These are phyloP conservation scores for Balanococcus diminutus DNA, from an alignment of 2,888 invertebrate species.

Conservation along the genomic window DNA sequence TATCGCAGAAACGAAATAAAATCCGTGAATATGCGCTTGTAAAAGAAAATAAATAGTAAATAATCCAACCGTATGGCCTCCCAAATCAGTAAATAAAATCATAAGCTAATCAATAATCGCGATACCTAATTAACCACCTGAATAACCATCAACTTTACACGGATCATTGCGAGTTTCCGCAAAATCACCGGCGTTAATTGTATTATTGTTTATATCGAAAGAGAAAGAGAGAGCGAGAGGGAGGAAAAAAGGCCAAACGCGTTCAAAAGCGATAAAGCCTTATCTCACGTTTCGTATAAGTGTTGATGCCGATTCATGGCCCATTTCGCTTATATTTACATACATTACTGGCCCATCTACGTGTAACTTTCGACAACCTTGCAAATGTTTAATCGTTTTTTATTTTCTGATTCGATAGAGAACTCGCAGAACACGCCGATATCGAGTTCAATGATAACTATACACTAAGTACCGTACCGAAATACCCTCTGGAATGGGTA, in stretches of 20 bases:
- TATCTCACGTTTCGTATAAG: neutral
- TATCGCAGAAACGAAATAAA: neutral
- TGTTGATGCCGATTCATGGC: neutral
- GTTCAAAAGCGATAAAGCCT: no score
- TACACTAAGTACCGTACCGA: slow-evolving; percentile 73
- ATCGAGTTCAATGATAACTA: slow-evolving; percentile 76
- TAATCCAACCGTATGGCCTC: no score
- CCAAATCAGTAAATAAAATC: no score
- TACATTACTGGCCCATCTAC: neutral
- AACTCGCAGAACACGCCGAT: slow-evolving; percentile 73
- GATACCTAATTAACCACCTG: neutral
- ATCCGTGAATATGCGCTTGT: neutral
- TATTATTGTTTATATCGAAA: neutral
- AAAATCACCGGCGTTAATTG: neutral
- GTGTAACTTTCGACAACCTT: slow-evolving; percentile 13
- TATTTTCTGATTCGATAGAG: slow-evolving; percentile 66
- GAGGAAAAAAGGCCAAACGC: neutral
- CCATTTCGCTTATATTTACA: neutral
- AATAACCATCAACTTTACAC: neutral
- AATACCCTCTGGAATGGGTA: slow-evolving; percentile 77
- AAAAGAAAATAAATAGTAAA: no score
- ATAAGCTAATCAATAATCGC: neutral
- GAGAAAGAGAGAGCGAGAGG: neutral
- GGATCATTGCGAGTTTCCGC: neutral
- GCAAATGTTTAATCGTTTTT: neutral